Evolutionary conservation across 1,140 invertebrate genomes (phyloP).

Genomic region (Lerema accius): DNA sequence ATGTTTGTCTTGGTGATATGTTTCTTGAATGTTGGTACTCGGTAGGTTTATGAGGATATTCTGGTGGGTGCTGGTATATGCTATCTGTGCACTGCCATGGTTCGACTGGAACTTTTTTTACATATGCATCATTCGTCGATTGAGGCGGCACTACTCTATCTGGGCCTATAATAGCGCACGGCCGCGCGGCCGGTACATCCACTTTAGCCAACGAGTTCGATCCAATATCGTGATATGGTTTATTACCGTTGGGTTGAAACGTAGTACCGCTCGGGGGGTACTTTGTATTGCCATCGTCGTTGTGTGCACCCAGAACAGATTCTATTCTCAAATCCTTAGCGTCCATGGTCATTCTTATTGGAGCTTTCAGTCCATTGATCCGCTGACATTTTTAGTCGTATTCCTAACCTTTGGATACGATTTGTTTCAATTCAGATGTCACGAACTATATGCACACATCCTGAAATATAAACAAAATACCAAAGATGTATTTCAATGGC

Average conservation of each 20-base stretch:
- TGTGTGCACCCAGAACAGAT: conserved; percentile 54
- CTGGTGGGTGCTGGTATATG: conserved; percentile 57
- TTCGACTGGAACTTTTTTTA: conserved; percentile 61
- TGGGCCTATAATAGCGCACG: conserved; percentile 80
- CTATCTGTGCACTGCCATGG: conserved; percentile 61
- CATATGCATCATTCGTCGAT: conserved; percentile 50
- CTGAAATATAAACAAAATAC: conserved; percentile 81
- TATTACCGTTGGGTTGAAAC: conserved; percentile 58
- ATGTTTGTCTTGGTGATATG: conserved; percentile 81
- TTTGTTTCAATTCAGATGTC: conserved; percentile 38
- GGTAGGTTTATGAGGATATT: conserved; percentile 61
- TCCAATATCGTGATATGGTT: conserved; percentile 66
- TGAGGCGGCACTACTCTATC: conserved; percentile 65
- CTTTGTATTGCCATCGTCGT: conserved; percentile 65
- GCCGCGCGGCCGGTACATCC: conserved; percentile 62
- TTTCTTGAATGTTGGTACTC: conserved; percentile 70
- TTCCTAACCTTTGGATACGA: conserved; percentile 30
- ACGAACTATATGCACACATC: conserved; percentile 48
- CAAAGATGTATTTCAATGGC: conserved; percentile 59
- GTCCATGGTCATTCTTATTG: conserved; percentile 62
- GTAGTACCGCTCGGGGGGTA: conserved; percentile 53
- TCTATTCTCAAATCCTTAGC: conserved; percentile 71
- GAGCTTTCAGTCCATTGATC: conserved; percentile 38
- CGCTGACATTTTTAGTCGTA: conserved; percentile 49
- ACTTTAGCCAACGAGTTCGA: conserved; percentile 66